Percentiles rank a stretch among this genome's conserved stretches.
Conservation (phyloP, 2,113 vertebrate species). For the Hydropotes inermis region DNA sequence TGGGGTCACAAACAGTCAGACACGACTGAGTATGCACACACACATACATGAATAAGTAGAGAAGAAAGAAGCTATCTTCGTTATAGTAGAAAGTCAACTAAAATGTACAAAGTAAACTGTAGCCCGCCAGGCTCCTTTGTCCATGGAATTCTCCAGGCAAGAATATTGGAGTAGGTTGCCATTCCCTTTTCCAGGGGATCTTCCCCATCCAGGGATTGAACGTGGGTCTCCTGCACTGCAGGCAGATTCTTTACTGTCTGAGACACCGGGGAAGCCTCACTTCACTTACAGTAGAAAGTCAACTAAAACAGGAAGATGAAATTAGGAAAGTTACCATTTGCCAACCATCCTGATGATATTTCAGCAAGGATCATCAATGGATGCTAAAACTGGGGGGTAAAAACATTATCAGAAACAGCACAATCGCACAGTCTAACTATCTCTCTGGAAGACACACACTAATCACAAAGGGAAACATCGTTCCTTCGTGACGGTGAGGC, state of each 20-base stretch:
- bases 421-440: not conserved
- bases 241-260: not conserved
- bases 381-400: not conserved
- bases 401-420: not conserved
- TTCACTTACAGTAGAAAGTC: not conserved
- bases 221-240: not conserved
- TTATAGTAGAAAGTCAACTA: not conserved
- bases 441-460: not conserved
- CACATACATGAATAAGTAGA: not conserved
- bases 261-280: not conserved
- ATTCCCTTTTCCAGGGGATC: not conserved
- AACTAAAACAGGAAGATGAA: not conserved
- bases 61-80: not conserved
- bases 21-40: not conserved
- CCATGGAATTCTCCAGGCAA: not conserved
- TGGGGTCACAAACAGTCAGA: not conserved
- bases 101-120: not conserved
- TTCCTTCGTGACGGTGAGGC: not conserved
- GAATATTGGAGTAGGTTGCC: not conserved
- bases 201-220: not conserved
- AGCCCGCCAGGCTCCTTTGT: not conserved
- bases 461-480: not conserved
- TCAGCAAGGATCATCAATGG: not conserved
- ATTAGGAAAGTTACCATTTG: not conserved
- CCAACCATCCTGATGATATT: not conserved